A percentile compares a stretch with the other conserved stretches of the same genome.
phyloP scores from a whole-genome alignment of 2,113 vertebrate species.

The Anthoscopus minutus region DNA sequence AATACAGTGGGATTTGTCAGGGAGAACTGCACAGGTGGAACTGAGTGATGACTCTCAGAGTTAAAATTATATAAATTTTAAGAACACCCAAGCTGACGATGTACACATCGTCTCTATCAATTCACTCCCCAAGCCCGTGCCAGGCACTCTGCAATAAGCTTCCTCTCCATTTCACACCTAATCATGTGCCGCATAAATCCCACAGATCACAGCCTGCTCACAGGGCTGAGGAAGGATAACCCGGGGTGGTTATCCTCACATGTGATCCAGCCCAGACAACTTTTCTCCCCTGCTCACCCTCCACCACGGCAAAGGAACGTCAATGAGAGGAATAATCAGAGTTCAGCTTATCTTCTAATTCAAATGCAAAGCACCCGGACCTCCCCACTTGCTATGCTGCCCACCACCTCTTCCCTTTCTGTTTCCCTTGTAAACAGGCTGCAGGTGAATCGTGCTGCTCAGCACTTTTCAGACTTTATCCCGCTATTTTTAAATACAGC shows the following conservation, averaged over 20 bases:
- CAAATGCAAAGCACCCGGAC: neutral
- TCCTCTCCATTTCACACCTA: slow-evolving; percentile 66
- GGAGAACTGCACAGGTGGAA: neutral
- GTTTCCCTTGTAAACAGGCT: slow-evolving; percentile 5
- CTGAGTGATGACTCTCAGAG: slow-evolving; percentile 49
- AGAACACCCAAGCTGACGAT: slow-evolving; percentile 54
- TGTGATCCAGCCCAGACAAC: neutral
- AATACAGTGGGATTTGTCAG: slow-evolving; percentile 54
- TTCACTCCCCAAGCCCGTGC: slow-evolving; percentile 45
- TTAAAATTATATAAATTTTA: slow-evolving; percentile 70
- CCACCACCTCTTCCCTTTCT: neutral
- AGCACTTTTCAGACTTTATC: slow-evolving; percentile 10
- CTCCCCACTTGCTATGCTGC: neutral
- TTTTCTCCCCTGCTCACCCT: neutral
- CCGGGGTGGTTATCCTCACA: slow-evolving; percentile 9
- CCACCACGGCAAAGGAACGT: neutral
- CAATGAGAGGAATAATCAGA: neutral
- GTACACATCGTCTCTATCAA: slow-evolving; percentile 57
- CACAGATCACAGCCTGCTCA: slow-evolving; percentile 46
- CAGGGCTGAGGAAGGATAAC: slow-evolving; percentile 5
- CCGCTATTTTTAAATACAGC: slow-evolving; percentile 19
- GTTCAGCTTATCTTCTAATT: neutral
- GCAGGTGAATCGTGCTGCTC: slow-evolving; percentile 17
- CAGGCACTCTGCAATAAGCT: slow-evolving; percentile 61
- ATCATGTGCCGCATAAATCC: slow-evolving; percentile 67